Percentiles rank a stretch among this genome's conserved stretches.
phyloP scores from a whole-genome alignment of 53 echinoderm and acorn worm genomes.

The Zoroaster sp. region DNA sequence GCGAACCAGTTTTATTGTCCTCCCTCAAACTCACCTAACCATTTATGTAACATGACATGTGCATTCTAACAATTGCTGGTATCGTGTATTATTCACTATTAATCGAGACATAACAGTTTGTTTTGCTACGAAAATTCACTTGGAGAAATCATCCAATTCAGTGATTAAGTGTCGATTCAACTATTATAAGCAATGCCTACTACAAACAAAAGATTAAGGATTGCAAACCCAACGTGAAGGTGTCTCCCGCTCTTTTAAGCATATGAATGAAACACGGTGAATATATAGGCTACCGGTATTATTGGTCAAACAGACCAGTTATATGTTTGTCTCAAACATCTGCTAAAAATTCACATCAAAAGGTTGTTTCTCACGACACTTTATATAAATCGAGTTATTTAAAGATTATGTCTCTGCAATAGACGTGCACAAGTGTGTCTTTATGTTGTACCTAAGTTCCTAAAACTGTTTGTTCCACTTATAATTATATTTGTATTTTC shows the following conservation, averaged over 20 bases:
- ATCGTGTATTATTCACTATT: neutral
- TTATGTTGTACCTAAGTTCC: too few relatives aligned
- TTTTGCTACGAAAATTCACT: neutral
- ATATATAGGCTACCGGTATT: too few relatives aligned
- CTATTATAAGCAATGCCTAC: neutral
- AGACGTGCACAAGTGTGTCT: too few relatives aligned
- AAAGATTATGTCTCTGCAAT: too few relatives aligned
- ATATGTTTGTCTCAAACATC: constrained; percentile 3
- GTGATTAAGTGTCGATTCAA: neutral
- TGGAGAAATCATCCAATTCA: neutral
- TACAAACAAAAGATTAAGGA: constrained; percentile 35
- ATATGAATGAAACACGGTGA: constrained; percentile 26
- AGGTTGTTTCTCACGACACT: neutral
- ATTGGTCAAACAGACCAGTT: neutral
- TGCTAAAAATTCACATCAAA: neutral
- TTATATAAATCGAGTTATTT: neutral
- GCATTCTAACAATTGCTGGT: neutral
- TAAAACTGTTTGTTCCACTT: too few relatives aligned
- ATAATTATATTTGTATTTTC: too few relatives aligned
- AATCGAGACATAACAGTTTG: neutral
- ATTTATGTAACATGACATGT: neutral
- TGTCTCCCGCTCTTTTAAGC: constrained; percentile 22
- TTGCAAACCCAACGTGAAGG: neutral
- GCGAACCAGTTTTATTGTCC: neutral
- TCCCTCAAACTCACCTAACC: neutral